Percentiles rank a stretch among this genome's conserved stretches.
Evolutionary conservation across 2,888 invertebrate species (phyloP).

Genomic region (Drosophila bunnanda): DNA sequence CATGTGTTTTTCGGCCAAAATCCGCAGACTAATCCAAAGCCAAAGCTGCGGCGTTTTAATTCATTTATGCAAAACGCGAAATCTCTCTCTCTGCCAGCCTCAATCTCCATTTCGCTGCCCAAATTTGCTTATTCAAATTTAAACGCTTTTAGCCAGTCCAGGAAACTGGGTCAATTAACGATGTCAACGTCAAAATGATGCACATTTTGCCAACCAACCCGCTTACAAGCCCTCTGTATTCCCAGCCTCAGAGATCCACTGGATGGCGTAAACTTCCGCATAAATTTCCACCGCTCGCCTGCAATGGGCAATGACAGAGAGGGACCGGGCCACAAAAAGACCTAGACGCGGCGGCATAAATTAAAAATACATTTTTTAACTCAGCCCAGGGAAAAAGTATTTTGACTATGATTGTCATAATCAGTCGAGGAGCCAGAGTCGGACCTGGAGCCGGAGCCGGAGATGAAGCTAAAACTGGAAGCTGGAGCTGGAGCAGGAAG

Average conservation of each 20-base stretch:
- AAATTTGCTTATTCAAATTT: conserved; percentile 71
- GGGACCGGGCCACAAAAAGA: conserved; percentile 8
- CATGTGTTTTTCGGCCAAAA: conserved; percentile 45
- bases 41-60: conserved; percentile 52
- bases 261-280: conserved; percentile 42
- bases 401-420: conserved; percentile 52
- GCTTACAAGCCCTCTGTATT: background rate
- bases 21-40: conserved; percentile 37
- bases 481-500: conserved; percentile 1
- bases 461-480: background rate
- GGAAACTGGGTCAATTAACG: conserved; percentile 61
- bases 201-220: conserved; percentile 35
- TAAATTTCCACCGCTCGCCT: conserved; percentile 39
- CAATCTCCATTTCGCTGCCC: conserved; percentile 40
- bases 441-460: background rate
- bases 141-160: conserved; percentile 62
- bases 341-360: conserved; percentile 29
- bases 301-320: conserved; percentile 1
- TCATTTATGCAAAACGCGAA: conserved; percentile 71
- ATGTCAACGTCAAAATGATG: conserved; percentile 53
- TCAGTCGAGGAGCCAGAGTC: conserved; percentile 7
- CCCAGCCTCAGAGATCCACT: conserved; percentile 12
- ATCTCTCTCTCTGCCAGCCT: background rate
- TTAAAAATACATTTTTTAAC: conserved; percentile 47
- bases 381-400: conserved; percentile 18